Base-by-base conservation (phyloP, 2,888 invertebrate species). In the Helleia helle region DNA sequence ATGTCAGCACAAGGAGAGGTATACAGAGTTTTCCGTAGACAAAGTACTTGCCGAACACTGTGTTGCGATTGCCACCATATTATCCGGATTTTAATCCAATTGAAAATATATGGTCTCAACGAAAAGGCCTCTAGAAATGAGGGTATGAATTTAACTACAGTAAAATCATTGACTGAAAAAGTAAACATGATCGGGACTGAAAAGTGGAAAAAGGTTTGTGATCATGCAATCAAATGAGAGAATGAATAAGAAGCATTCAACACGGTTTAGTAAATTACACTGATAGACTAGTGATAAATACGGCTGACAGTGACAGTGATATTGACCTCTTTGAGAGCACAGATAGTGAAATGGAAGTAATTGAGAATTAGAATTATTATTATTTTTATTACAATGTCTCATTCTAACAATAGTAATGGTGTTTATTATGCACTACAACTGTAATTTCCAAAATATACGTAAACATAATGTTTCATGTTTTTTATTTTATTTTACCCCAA, bases 201-300 rank as follows among this genome's bases (percentile, higher is more conserved):
- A 42, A 38, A 40, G 36, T 36, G 40, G 40, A 40, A 44, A 42
- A 47, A 40, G 30, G 42, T 44, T 44, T 42, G 40, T 26, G 44
- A 44, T 38, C 42, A 44, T 38, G 40, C 36, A 38, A 36, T 44
- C 25, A 38, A 47, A 44, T 44, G 18, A 42, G 47, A 47, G 17
- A 37, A 37, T 44, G 43, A 47, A 43, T 41, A n/a, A 27, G 41
- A 40, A 43, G 26, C 7, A 36, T 41, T 39, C 28, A 46, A 41
- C 28, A 43, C 15, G 27, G 29, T 42, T 25, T 41, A 39, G 41
- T 41, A 36, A 36, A 28, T 39, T 34, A 39, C 38, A 43, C 18
- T 34, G 42, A 34, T 36, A 27, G 22, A 22, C 12, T 36, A 22
- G 36, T 24, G 22, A 22, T 36, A 36, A 24, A 36, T 36, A 36